Percentiles rank a stretch among this genome's conserved stretches.
Evolutionary conservation across 2,113 vertebrate genomes (phyloP).

Genomic region (Sphaerodactylus townsendi): DNA sequence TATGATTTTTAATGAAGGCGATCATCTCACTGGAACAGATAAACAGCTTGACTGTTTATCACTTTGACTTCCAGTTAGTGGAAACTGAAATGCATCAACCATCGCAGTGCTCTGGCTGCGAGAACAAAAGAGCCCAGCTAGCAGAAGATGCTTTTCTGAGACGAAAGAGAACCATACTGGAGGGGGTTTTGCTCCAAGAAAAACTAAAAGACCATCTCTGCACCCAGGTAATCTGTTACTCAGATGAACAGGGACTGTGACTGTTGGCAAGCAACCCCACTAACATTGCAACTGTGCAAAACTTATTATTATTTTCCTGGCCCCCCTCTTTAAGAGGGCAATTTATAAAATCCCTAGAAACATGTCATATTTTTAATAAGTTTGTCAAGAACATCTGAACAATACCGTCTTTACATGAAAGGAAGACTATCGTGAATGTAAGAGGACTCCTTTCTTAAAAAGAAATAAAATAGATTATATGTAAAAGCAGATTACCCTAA

Average conservation of each 20-base stretch:
- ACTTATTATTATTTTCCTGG: background rate
- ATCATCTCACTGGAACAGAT: background rate
- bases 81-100: slow-evolving; percentile 60
- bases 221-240: slow-evolving; percentile 53
- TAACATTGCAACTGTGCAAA: background rate
- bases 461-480: too few species aligned
- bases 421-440: too few species aligned
- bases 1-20: background rate
- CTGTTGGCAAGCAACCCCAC: background rate
- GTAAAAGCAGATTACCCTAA: too few species aligned
- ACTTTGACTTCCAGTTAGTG: slow-evolving; percentile 56
- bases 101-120: slow-evolving; percentile 64
- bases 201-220: slow-evolving; percentile 70
- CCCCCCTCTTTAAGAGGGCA: too few species aligned
- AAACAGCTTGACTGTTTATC: background rate
- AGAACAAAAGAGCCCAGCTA: slow-evolving; percentile 63
- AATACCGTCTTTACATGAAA: too few species aligned
- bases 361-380: too few species aligned
- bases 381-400: too few species aligned
- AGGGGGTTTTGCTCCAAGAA: slow-evolving; percentile 57
- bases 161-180: slow-evolving; percentile 69
- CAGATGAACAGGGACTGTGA: background rate
- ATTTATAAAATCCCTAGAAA: too few species aligned
- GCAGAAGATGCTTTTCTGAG: slow-evolving; percentile 75
- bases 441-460: too few species aligned